These are phyloP conservation scores for Loxodonta africana DNA, from an alignment of 2,113 vertebrate species.

Conservation along the genomic window DNA sequence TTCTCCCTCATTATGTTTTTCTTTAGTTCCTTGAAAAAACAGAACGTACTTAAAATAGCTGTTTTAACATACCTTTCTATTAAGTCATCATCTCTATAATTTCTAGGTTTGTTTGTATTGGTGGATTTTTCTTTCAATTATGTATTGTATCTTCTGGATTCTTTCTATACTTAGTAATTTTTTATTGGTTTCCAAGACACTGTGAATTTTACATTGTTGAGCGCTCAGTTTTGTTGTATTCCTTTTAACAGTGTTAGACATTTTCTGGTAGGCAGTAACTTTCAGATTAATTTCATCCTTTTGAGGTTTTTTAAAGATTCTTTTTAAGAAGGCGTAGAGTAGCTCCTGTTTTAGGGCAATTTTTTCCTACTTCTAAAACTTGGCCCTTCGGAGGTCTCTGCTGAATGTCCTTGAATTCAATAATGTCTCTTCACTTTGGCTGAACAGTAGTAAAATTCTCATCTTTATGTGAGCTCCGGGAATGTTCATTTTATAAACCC, in stretches of 20 bases:
- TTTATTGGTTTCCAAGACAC: background rate
- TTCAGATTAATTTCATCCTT: constrained; percentile 39
- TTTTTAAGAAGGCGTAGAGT: background rate
- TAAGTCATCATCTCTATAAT: background rate
- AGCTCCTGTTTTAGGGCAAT: background rate
- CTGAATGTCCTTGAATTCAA: constrained; percentile 13
- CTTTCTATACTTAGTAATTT: background rate
- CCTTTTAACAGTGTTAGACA: background rate
- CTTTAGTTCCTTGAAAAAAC: constrained; percentile 3
- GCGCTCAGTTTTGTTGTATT: background rate
- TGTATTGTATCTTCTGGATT: background rate
- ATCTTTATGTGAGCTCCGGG: background rate
- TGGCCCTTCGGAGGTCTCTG: background rate
- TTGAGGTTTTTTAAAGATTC: background rate
- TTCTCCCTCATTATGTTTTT: background rate
- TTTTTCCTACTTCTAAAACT: background rate
- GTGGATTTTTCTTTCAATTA: background rate
- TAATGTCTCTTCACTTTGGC: background rate
- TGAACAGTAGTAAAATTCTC: background rate
- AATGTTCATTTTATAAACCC: background rate
- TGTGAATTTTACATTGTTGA: background rate
- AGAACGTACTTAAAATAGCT: background rate
- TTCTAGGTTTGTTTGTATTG: background rate
- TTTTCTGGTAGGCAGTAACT: background rate
- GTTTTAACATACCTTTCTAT: background rate